Evolutionary conservation across 2,888 invertebrate genomes (phyloP).

Genomic region (Lasioglossum lativentre): DNA sequence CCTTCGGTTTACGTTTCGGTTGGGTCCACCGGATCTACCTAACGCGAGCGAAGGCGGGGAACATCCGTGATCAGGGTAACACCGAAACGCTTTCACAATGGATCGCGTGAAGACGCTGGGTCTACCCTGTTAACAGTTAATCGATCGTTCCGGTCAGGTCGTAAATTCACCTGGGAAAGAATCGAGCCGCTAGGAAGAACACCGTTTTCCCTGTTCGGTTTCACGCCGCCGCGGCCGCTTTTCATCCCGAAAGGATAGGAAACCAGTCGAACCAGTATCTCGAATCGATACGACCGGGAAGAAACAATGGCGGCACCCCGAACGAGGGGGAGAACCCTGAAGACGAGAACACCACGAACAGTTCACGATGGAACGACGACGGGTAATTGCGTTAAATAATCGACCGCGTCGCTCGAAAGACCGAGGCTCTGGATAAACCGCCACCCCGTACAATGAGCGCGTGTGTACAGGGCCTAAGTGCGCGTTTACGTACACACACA

Average conservation of each 20-base stretch:
- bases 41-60: background rate
- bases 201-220: background rate
- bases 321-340: constrained; percentile 28
- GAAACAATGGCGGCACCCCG: constrained; percentile 65
- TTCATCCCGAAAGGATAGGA: constrained; percentile 59
- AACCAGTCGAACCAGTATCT: constrained; percentile 70
- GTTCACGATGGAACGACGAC: constrained; percentile 69
- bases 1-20: background rate
- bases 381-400: constrained; percentile 80
- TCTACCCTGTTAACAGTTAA: constrained; percentile 56
- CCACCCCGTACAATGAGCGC: constrained; percentile 40
- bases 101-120: constrained; percentile 10
- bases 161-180: constrained; percentile 51
- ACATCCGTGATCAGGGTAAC: constrained; percentile 6
- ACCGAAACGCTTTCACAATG: constrained; percentile 49
- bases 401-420: constrained; percentile 71
- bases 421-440: constrained; percentile 70
- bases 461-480: constrained; percentile 22
- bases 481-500: background rate
- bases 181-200: constrained; percentile 25
- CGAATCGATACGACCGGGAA: constrained; percentile 72
- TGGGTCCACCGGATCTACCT: background rate
- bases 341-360: constrained; percentile 42
- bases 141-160: constrained; percentile 32
- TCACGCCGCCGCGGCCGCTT: constrained; percentile 37